phyloP scores from a whole-genome alignment of 2,888 invertebrate species.

The Plebejus argus region DNA sequence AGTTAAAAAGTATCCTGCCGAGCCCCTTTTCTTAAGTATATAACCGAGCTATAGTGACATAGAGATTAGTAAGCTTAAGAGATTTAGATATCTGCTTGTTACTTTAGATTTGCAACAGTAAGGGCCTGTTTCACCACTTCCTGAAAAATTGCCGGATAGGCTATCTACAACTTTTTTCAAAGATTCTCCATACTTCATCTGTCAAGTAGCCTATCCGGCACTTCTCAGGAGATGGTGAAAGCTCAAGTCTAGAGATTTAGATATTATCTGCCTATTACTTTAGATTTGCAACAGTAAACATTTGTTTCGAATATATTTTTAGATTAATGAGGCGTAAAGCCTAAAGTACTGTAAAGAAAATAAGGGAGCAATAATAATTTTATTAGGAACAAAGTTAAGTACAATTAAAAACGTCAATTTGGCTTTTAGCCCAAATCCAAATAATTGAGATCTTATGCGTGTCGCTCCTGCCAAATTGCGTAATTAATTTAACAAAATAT shows the following conservation, averaged over 20 bases:
- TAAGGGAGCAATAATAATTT: neutral
- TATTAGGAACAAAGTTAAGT: slow-evolving; percentile 13
- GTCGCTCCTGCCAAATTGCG: slow-evolving; percentile 29
- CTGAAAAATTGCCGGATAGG: too few relatives aligned
- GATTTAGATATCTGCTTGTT: neutral
- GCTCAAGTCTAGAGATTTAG: neutral
- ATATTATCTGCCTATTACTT: neutral
- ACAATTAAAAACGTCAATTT: slow-evolving; percentile 25
- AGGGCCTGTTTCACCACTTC: too few relatives aligned
- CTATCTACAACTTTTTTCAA: too few relatives aligned
- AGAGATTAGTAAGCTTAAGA: neutral
- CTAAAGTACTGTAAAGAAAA: neutral
- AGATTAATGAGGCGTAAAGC: neutral
- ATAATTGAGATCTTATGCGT: slow-evolving; percentile 30
- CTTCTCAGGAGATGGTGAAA: too few relatives aligned
- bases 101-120: neutral
- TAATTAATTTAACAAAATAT: slow-evolving; percentile 30
- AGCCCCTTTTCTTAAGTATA: neutral
- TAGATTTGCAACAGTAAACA: neutral
- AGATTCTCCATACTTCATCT: too few relatives aligned
- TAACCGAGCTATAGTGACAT: neutral
- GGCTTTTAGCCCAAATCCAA: slow-evolving; percentile 29
- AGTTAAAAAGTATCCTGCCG: neutral
- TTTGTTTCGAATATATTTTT: neutral
- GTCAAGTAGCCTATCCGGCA: too few relatives aligned